Evolutionary conservation across 2,797 vertebrate genomes (phyloP).

Genomic region (Podargus strigoides): DNA sequence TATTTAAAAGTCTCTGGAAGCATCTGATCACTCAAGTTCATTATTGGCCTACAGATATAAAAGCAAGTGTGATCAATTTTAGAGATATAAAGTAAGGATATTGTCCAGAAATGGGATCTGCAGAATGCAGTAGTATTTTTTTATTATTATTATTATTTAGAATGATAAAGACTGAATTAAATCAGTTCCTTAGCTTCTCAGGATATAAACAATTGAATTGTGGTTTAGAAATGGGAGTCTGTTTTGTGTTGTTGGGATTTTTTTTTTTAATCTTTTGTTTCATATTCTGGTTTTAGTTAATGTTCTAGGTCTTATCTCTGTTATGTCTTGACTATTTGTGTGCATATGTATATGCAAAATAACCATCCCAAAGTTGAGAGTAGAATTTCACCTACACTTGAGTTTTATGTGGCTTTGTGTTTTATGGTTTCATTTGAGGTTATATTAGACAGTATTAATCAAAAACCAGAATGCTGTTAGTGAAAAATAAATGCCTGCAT

Average conservation of each 20-base stretch:
- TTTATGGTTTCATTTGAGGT: neutral
- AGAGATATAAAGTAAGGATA: neutral
- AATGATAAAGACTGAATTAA: neutral
- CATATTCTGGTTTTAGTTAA: neutral
- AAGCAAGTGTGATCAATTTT: neutral
- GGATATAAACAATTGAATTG: neutral
- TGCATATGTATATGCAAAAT: neutral
- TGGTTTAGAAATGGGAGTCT: neutral
- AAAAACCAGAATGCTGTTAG: neutral
- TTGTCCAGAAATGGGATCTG: neutral
- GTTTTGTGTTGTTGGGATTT: accelerated
- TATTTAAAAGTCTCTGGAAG: neutral
- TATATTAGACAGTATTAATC: neutral
- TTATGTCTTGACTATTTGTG: neutral
- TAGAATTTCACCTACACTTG: neutral
- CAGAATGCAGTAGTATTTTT: neutral
- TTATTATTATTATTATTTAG: no score
- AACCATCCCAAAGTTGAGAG: neutral
- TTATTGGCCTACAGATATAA: neutral
- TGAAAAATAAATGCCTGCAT: neutral
- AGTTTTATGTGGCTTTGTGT: neutral
- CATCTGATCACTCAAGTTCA: neutral
- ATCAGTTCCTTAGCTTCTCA: neutral
- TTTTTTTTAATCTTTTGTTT: neutral
- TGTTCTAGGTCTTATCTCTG: neutral